These are phyloP conservation scores for Bursaphelenchus okinawaensis DNA, from an alignment of 2,888 invertebrate species.

Conservation along the genomic window DNA sequence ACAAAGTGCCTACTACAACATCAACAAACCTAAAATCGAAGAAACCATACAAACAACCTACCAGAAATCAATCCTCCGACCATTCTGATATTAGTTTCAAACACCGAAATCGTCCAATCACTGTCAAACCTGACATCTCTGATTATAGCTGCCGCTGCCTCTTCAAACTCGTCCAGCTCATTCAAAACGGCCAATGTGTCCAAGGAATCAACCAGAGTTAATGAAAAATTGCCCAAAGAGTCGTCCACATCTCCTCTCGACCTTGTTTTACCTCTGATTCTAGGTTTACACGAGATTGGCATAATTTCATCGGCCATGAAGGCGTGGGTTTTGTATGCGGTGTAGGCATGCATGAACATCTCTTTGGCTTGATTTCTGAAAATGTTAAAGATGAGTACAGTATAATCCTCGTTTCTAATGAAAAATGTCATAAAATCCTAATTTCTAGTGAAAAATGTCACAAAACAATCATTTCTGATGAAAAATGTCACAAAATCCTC, in stretches of 20 bases:
- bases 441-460: too few relatives aligned
- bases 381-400: too few relatives aligned
- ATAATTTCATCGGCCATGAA: constrained; percentile 97
- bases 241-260: constrained; percentile 94
- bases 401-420: too few relatives aligned
- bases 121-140: constrained; percentile 82
- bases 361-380: constrained; percentile 68
- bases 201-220: constrained; percentile 82
- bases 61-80: constrained; percentile 71
- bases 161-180: constrained; percentile 87
- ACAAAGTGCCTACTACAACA: neutral
- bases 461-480: too few relatives aligned
- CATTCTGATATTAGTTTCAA: constrained; percentile 94
- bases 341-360: constrained; percentile 94
- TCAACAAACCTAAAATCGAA: neutral
- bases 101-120: constrained; percentile 90
- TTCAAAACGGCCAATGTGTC: constrained; percentile 85
- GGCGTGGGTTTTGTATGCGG: constrained; percentile 86
- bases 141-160: constrained; percentile 78
- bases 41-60: neutral
- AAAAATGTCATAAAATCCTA: too few relatives aligned
- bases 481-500: too few relatives aligned
- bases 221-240: constrained; percentile 88
- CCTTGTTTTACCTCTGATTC: constrained; percentile 81
- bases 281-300: constrained; percentile 77